Percentiles rank a stretch among this genome's conserved stretches.
These are phyloP conservation scores for Tenodera sinensis DNA, from an alignment of 2,888 invertebrate species.

Conservation along the genomic window DNA sequence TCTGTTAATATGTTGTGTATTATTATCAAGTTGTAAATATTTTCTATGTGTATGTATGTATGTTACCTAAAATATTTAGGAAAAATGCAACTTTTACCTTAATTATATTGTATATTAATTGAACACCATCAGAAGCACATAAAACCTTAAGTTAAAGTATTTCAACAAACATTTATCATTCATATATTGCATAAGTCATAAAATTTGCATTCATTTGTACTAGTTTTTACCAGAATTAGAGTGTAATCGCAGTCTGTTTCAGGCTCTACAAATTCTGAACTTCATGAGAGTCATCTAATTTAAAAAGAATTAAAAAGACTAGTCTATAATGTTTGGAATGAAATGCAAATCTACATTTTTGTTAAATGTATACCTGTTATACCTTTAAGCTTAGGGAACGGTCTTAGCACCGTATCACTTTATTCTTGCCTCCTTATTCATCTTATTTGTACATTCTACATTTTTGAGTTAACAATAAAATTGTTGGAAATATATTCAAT, in stretches of 20 bases:
- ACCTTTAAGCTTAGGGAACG: neutral
- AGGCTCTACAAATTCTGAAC: neutral
- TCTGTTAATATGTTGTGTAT: neutral
- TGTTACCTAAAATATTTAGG: neutral
- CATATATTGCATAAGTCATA: neutral
- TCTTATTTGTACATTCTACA: neutral
- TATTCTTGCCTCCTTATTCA: neutral
- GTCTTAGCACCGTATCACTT: neutral
- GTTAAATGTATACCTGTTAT: neutral
- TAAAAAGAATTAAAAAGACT: neutral
- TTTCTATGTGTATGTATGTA: conserved; percentile 1
- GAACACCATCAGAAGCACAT: neutral
- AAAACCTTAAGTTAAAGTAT: neutral
- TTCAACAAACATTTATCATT: neutral
- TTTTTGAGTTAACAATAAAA: conserved; percentile 18
- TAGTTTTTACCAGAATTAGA: neutral
- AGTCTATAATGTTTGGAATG: neutral
- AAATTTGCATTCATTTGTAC: neutral
- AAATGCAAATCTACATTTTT: neutral
- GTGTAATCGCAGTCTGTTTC: neutral
- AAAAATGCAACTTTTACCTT: neutral
- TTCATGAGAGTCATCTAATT: neutral
- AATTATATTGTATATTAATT: neutral
- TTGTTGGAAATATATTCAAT: neutral
- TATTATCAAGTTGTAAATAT: conserved; percentile 4